These are phyloP conservation scores for Epistrophella euchroma DNA, from an alignment of 2,888 invertebrate genomes.

Conservation along the genomic window DNA sequence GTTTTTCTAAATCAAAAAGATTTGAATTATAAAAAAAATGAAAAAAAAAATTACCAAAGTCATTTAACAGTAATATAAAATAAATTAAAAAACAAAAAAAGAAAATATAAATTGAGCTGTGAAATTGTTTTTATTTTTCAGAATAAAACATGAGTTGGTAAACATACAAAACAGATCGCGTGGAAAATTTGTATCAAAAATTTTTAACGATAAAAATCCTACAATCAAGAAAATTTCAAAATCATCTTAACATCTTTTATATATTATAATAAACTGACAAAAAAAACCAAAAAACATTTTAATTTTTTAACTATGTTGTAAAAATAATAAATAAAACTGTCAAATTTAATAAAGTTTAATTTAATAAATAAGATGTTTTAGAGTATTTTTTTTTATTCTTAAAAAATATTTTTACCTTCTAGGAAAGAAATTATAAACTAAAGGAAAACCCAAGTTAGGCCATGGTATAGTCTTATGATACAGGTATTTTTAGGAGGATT, in stretches of 20 bases:
- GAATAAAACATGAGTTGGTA: constrained; percentile 24
- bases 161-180: constrained; percentile 17
- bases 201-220: neutral
- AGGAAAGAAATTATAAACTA: neutral
- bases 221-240: constrained; percentile 9
- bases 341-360: constrained; percentile 11
- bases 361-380: neutral
- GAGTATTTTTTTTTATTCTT: neutral
- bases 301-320: constrained; percentile 28
- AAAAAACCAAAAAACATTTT: neutral
- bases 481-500: neutral
- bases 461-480: neutral
- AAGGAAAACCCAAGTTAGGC: neutral
- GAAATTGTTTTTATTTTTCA: constrained; percentile 49
- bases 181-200: constrained; percentile 9
- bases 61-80: neutral
- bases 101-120: constrained; percentile 8
- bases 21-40: neutral
- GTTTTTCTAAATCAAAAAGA: neutral
- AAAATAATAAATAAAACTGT: constrained; percentile 12
- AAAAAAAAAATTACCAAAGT: neutral
- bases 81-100: neutral
- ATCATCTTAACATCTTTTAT: neutral
- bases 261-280: neutral
- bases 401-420: neutral